These are phyloP conservation scores for Brenthis ino DNA, from an alignment of 2,888 invertebrate species.

Conservation along the genomic window DNA sequence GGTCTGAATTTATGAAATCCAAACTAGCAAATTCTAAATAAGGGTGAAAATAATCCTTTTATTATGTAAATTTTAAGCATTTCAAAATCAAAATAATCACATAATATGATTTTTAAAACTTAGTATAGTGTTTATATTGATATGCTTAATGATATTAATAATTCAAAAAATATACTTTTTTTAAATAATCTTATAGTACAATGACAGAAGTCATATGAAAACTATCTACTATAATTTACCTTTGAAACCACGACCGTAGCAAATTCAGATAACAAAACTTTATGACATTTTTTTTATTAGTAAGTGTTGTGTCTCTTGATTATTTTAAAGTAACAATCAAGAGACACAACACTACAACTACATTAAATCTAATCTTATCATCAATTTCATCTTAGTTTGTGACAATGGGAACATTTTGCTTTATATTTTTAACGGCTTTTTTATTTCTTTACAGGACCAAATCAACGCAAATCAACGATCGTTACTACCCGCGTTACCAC, in stretches of 20 bases:
- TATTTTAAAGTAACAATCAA: not conserved
- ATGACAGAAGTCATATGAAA: conserved; percentile 9
- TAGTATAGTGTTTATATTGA: too few species aligned
- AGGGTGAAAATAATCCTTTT: too few species aligned
- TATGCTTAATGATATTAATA: too few species aligned
- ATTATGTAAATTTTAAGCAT: too few species aligned
- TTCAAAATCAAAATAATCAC: too few species aligned
- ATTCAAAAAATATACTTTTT: too few species aligned
- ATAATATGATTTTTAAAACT: too few species aligned
- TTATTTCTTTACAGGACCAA: conserved; percentile 42
- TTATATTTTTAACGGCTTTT: conserved; percentile 38
- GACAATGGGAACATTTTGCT: conserved; percentile 14
- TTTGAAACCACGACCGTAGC: not conserved
- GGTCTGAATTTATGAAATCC: too few species aligned
- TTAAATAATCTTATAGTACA: not conserved
- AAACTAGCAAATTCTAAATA: too few species aligned
- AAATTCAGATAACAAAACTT: conserved; percentile 14
- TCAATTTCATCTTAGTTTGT: not conserved
- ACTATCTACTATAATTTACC: not conserved
- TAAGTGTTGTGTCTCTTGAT: too few species aligned
- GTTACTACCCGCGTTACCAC: conserved; percentile 63
- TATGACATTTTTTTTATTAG: not conserved
- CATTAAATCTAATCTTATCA: conserved; percentile 11
- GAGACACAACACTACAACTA: not conserved
- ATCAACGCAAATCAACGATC: conserved; percentile 41